Base-by-base conservation (phyloP, 2,113 vertebrate species). In the Puffinus mauretanicus region DNA sequence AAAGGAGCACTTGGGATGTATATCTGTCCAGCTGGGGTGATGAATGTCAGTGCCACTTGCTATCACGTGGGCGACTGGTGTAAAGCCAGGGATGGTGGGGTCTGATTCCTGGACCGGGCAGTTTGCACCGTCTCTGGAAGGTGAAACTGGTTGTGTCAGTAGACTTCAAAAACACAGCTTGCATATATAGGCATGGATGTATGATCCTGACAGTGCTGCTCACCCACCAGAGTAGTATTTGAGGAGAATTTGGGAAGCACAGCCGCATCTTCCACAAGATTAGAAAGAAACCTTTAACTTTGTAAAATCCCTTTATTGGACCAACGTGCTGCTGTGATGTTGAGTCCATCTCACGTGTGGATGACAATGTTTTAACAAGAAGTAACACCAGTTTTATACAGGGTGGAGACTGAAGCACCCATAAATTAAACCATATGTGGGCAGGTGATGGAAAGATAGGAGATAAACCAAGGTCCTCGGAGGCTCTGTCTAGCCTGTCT, bases 401-500 rank as follows among this genome's bases (percentile, higher is more conserved):
- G 93, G 80, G 83, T 95, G 88, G 88, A 76, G 83, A 16, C 27
- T n/a, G 81, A 82, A 71, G 73, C 69, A 76, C 44, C 52, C 65
- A 20, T 64, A 61, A 86, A 93, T 92, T 83, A 92, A 94, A 54
- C 82, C 16, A 3, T 55, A 4, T 40, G 65, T 96, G 81, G 83
- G 77, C 77, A 86, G 81, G 32, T 12, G 44, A 19, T 82, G 84
- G 86, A 51, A 88, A 86, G 91, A 89, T 73, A 66, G 52, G 69
- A 95, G 83, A 57, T 79, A 82, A 85, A 76, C 40, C 42, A 19
- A 61, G 82, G 52, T 67, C 72, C 70, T 78, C 51, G 72, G 51
- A 86, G 51, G 10, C 9, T 93, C 27, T 76, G 34, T 36, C 36
- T 77, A 4, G 14, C 73, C 65, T 78, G 18, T 62, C 70, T 54